Evolutionary conservation across 2,888 invertebrate genomes (phyloP).

Genomic region (Trachelus tabidus): DNA sequence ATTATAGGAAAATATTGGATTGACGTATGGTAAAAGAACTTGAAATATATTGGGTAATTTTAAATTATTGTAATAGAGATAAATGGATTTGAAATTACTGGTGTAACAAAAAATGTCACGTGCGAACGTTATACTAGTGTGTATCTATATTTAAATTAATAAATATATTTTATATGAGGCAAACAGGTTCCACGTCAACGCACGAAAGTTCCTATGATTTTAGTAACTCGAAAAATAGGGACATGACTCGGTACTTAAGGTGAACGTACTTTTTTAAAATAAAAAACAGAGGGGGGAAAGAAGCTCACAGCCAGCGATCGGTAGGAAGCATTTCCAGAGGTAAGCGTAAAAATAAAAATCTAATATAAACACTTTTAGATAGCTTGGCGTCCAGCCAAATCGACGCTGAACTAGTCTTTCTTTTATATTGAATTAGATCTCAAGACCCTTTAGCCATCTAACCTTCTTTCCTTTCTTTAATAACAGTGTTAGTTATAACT

Average conservation of each 20-base stretch:
- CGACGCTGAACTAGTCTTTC: neutral
- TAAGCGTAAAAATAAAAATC: constrained; percentile 6
- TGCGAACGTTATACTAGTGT: no score
- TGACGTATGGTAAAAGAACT: neutral
- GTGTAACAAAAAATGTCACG: no score
- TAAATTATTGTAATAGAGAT: no score
- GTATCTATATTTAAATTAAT: no score
- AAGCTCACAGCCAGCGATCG: neutral
- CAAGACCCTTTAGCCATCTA: neutral
- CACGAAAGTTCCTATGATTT: neutral
- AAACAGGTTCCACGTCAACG: no score
- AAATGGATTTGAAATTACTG: no score
- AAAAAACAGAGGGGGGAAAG: neutral
- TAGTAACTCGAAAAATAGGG: neutral
- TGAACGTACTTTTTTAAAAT: neutral
- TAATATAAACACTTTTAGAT: constrained; percentile 2
- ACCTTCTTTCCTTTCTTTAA: neutral
- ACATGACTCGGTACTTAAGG: neutral
- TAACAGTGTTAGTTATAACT: neutral
- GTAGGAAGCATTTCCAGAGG: neutral
- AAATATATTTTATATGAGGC: no score
- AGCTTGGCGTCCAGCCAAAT: neutral
- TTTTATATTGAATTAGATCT: neutral
- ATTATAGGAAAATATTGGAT: neutral
- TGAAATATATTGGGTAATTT: neutral